Base-by-base conservation (phyloP, 1,140 invertebrate genomes). In the Paracyclopina nana region DNA sequence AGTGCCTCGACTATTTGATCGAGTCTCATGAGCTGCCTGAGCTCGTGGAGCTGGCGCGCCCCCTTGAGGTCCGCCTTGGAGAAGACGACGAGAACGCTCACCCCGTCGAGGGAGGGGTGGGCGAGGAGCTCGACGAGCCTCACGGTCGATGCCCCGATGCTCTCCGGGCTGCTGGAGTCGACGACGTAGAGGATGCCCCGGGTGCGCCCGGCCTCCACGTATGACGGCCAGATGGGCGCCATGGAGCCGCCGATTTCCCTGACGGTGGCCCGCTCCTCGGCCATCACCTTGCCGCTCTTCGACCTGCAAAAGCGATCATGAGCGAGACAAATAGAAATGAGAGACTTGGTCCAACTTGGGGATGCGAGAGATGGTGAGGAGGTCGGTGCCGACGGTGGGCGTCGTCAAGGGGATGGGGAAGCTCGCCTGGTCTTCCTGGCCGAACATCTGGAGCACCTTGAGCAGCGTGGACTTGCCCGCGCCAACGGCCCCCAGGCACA, bases 21-120 rank as follows among this genome's bases (percentile, higher is more conserved):
- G 2, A 48, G n/a, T 48, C 45, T 28, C 45, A 48, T 48, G 24
- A 48, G 27, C 2, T 16, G 14, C 14, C 30, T 48, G 12, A 48
- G n/a, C 24, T 48, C 45, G 27, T 24, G 16, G 11, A 48, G 28
- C 8, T 24, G 30, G 27, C 45, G 27, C 14, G 11, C 22, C 24
- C 45, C 16, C 25, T 48, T 48, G 14, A 48, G 16, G 14, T 48
- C 45, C 25, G 45, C 30, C 22, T 48, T 48, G 11, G 45, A 28
- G 25, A 48, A 48, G 12, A 48, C 45, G 6, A 48, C 14, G 9
- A 48, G n/a, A 3, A 48, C 28, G 3, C 30, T 28, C 45, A 48
- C 25, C 14, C 14, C 16, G 12, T 4, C 28, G 4, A 16, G 27
- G n/a, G 18, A 14, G n/a, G 20, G n/a, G 27, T 22, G 45, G 4